Base-by-base conservation (phyloP, 2,797 vertebrate species). In the Perodicticus potto region DNA sequence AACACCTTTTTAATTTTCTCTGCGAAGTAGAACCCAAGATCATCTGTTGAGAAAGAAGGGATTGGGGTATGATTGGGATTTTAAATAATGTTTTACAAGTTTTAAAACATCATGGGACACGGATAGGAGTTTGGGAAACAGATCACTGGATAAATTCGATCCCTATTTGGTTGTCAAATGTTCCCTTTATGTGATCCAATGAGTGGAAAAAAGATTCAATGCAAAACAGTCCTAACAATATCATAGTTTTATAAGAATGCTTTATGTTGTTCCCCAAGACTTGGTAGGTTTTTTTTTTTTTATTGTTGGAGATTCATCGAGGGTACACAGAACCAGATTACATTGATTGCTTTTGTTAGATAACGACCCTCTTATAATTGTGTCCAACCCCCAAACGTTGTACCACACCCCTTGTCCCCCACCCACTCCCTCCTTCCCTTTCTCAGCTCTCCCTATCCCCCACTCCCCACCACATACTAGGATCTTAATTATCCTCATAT, bases 1-100 rank as follows among this genome's bases (percentile, higher is more conserved):
- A 86, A 57, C n/a, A 4, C 4, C 13, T 83, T 86, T 86, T 87
- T 76, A 37, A 67, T 78, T 89, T 92, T 90, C 49, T 92, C 57
- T 65, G 45, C 32, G 32, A 92, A 81, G 34, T 20, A 73, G 34
- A 90, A 45, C 4, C 23, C 3, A 55, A 82, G 61, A 78, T 65
- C 59, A 55, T 37, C 32, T 70, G 14, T 20, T 34, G 74, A 65
- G 10, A 90, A 59, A 87, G 34, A 70, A 93, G 32, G 20, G 23
- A 78, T 2, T 87, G 19, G n/a, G 83, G 14, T 32, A 69, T 27
- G 45, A 37, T 8, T 87, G 20, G 16, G 3, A 17, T 55, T 91
- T 73, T 87, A 88, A 72, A 40, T 34, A 84, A 29, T 43, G 11
- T 65, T 92, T 92, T 67, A 67, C 90, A 76, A 86, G 27, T 59